Base-by-base conservation (phyloP, 2,797 vertebrate species). In the Meriones psammophilus region DNA sequence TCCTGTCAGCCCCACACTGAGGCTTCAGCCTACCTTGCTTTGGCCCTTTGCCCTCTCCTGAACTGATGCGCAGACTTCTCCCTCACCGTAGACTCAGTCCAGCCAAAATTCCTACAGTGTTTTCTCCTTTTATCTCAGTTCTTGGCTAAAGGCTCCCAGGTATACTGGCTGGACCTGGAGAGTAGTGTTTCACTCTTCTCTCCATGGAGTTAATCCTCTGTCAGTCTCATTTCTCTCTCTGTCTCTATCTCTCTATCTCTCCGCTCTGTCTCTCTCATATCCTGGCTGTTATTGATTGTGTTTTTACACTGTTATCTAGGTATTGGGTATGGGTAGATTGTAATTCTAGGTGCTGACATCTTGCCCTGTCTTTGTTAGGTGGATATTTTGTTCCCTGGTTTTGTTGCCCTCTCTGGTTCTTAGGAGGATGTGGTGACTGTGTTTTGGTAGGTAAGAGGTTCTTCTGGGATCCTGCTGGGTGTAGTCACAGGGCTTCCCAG, bases 141-240 rank as follows among this genome's bases (percentile, higher is more conserved):
- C 71, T 66, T 69, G 22, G 42, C 42, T 30, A 78, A 94, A 88
- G 18, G 14, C 76, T 26, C 81, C 80, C 62, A 77, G 60, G 80
- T 54, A 30, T 1, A 39, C 24, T 50, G 42, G 28, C 68, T 80
- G 42, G 68, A 18, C 81, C 39, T 56, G 28, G 33, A 77, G 39
- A 28, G 8, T 60, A 2, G 62, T 46, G 91, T 91, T 91, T 91
- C 30, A 50, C 50, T 76, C 18, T 46, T 71, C 24, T 36, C 17
- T 12, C 1, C 0, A 0, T 71, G 33, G 7, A 77, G 18, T 77
- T 54, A 94, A 73, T 95, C 71, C 50, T n/a, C 33, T n/a, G 30
- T 62, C 76, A 7, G 3, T 5, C 46, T 22, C 60, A 50, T 1
- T 12, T 56, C 86, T 56, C 30, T 58, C 30, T 36, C 33, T 80